Evolutionary conservation across 2,113 vertebrate genomes (phyloP), one percentile per base, ranked within the genome.

Genomic region (Prinia subflava): DNA sequence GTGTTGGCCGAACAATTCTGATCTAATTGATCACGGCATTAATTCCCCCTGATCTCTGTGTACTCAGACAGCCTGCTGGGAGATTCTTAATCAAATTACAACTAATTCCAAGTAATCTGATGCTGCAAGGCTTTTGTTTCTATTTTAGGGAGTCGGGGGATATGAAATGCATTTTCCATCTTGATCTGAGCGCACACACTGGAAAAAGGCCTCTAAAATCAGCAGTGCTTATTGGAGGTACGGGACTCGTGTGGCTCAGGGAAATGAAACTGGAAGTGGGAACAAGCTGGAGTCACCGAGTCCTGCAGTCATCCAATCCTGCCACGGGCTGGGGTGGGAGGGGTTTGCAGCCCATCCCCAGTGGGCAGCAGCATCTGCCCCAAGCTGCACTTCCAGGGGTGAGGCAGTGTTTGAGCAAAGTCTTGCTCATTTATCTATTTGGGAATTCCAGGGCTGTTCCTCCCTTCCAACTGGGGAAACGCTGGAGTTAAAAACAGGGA

Each of bases 11-110:
- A 96, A 96, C 94, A 96, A 95, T 95, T 94, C 90, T 93, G 91
- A 95, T 96, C 90, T 95, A 96, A 97, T 95, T 96, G 97, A 97
- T 98, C 96, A 73, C 79, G 80, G 93, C 96, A 92, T 97, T 97
- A 97, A 97, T 95, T 97, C 95, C 93, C 87, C 87, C 92, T 97
- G 97, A 97, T 97, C 96, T 97, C 92, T 78, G 62, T 83, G 91
- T 93, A 65, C 89, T 57, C 55, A 63, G 89, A 86, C 27, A 85
- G 93, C 84, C 96, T 97, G 93, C 64, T 94, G 96, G 92, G 95
- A 97, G 83, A 89, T 90, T 96, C 94, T 94, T 95, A 94, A 98
- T 95, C 95, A 97, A 98, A 98, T 97, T 84, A 94, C 89, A 94
- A 73, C 87, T 83, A 90, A 97, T 95, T 96, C 95, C 90, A 68